Conservation (phyloP, 2,113 vertebrate species). For the Empidonax traillii region DNA sequence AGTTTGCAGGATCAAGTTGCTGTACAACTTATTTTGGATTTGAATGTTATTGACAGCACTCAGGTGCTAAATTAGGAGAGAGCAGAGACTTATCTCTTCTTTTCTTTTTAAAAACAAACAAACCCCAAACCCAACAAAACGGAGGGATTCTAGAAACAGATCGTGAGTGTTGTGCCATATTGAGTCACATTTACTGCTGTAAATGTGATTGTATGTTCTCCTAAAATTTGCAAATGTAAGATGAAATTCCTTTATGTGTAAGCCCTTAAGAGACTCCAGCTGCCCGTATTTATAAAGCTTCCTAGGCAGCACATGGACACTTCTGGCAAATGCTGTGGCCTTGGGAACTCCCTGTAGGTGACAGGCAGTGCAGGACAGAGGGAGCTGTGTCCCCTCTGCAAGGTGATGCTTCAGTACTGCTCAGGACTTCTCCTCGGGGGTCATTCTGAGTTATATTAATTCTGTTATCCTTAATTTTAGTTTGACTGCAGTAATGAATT, state of each 20-base stretch:
- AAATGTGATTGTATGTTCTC: background rate
- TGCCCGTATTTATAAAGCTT: background rate
- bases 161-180: background rate
- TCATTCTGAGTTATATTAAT: background rate
- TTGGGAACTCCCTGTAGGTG: background rate
- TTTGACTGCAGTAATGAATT: background rate
- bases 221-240: background rate
- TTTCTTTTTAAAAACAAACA: background rate
- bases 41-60: background rate
- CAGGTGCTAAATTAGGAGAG: background rate
- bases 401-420: background rate
- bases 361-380: background rate
- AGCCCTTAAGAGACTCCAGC: background rate
- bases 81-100: background rate
- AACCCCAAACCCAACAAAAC: too few species aligned
- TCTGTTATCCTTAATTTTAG: background rate
- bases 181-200: background rate
- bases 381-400: background rate
- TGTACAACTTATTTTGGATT: slow-evolving; percentile 32
- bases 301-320: background rate
- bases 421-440: background rate
- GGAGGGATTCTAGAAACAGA: background rate
- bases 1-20: background rate
- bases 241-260: background rate
- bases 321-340: background rate